A percentile compares a stretch with the other conserved stretches of the same genome.
Evolutionary conservation across 1,140 invertebrate species (phyloP).

Genomic region (Drosophila ambigua): DNA sequence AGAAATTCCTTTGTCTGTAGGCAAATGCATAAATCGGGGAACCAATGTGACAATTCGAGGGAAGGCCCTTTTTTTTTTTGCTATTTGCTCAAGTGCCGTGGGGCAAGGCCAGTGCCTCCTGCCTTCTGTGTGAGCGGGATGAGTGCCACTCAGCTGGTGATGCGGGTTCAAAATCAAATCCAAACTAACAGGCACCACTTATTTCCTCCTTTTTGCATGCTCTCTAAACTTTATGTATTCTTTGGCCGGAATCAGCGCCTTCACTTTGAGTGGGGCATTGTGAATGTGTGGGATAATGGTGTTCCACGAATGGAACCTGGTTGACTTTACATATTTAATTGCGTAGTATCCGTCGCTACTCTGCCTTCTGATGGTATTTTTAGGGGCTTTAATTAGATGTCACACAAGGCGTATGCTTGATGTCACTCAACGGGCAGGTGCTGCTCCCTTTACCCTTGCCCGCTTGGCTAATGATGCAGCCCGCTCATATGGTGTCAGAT

Average conservation of each 20-base stretch:
- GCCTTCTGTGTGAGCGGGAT: conserved; percentile 2
- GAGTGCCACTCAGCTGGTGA: conserved; percentile 32
- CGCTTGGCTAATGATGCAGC: conserved; percentile 28
- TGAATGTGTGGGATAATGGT: conserved; percentile 33
- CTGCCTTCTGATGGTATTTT: conserved; percentile 9
- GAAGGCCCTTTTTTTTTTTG: conserved; percentile 57
- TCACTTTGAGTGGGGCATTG: conserved; percentile 17
- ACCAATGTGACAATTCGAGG: conserved; percentile 57
- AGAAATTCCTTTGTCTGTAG: conserved; percentile 26
- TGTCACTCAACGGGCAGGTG: conserved; percentile 31
- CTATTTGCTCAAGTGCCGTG: conserved; percentile 30
- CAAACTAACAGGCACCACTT: conserved; percentile 5
- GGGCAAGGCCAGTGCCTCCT: background rate
- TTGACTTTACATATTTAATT: conserved; percentile 19
- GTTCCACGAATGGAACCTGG: conserved; percentile 7
- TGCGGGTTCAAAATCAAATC: conserved; percentile 16
- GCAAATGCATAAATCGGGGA: conserved; percentile 43
- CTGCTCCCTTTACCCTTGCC: conserved; percentile 3
- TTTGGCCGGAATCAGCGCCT: conserved; percentile 1
- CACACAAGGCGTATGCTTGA: conserved; percentile 63
- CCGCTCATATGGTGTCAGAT: conserved; percentile 49
- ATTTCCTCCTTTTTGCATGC: conserved; percentile 20
- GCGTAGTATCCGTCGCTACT: background rate
- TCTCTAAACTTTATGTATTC: conserved; percentile 26
- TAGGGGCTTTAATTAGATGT: conserved; percentile 52